Conservation (phyloP, 1,140 invertebrate species). For the Oryzaephilus surinamensis region DNA sequence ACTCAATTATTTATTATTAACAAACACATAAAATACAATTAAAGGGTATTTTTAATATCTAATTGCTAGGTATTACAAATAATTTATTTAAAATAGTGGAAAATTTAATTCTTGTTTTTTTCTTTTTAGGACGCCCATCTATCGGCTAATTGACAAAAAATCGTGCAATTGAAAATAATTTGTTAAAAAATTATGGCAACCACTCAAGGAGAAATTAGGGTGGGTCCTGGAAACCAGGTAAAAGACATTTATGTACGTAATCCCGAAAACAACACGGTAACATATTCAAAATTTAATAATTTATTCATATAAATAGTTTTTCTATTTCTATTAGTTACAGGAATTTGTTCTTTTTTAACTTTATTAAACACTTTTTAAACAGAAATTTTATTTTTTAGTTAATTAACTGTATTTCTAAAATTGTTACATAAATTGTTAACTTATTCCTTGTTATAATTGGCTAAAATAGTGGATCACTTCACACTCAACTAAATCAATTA, state of each 20-base stretch:
- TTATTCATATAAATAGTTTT: too few species aligned
- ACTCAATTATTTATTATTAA: constrained; percentile 1
- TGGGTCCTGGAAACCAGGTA: constrained; percentile 90
- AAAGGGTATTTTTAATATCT: not conserved
- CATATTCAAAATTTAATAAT: constrained; percentile 27
- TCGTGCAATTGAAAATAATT: constrained; percentile 6
- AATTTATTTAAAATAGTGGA: not conserved
- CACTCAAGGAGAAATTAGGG: constrained; percentile 89
- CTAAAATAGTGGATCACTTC: too few species aligned
- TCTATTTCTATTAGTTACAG: not conserved
- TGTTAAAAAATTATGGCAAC: constrained; percentile 39
- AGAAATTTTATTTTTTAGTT: not conserved
- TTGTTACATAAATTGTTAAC: too few species aligned
- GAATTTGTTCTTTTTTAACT: not conserved
- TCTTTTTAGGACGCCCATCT: constrained; percentile 3
- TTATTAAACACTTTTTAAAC: not conserved
- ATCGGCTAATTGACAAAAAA: not conserved
- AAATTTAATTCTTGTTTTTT: constrained; percentile 5
- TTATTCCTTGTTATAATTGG: too few species aligned
- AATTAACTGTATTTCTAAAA: too few species aligned
- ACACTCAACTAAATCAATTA: too few species aligned
- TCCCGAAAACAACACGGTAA: constrained; percentile 44
- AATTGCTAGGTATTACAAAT: not conserved
- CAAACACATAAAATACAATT: not conserved
- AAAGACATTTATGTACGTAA: constrained; percentile 50